Evolutionary conservation across 2,888 invertebrate genomes (phyloP).

Genomic region (Busseola fusca): DNA sequence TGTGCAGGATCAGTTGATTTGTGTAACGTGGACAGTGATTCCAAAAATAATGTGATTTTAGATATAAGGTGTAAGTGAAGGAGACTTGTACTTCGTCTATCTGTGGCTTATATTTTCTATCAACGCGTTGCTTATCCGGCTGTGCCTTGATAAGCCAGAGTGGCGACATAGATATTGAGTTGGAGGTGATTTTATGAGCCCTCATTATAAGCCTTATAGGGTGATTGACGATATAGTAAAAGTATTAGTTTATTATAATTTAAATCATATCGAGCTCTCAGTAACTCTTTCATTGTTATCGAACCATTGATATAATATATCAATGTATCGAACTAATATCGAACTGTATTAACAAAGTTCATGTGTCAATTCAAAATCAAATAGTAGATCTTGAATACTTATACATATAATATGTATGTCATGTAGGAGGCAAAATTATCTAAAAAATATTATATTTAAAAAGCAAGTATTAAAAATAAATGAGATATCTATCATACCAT

Average conservation of each 20-base stretch:
- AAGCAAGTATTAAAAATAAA: constrained; percentile 33
- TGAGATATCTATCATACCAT: constrained; percentile 23
- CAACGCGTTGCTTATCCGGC: not conserved
- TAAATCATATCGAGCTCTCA: not conserved
- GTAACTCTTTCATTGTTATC: not conserved
- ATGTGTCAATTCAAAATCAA: constrained; percentile 7
- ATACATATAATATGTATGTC: constrained; percentile 7
- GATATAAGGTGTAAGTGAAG: constrained; percentile 13
- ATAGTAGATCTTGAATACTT: constrained; percentile 37
- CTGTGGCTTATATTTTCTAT: constrained; percentile 20
- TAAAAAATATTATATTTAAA: constrained; percentile 1
- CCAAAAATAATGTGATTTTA: constrained; percentile 30
- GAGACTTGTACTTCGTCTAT: constrained; percentile 15
- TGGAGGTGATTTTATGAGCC: not conserved
- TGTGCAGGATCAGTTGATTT: constrained; percentile 78
- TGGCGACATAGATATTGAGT: constrained; percentile 1
- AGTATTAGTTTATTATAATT: not conserved
- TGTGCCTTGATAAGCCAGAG: not conserved
- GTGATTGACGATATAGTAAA: not conserved
- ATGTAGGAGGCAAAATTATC: constrained; percentile 11
- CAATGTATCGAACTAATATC: too few relatives aligned
- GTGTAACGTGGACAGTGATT: constrained; percentile 9
- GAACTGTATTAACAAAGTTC: too few relatives aligned
- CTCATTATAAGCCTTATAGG: not conserved
- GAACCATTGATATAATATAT: too few relatives aligned